A percentile compares a stretch with the other conserved stretches of the same genome.
Evolutionary conservation across 1,140 invertebrate genomes (phyloP).

Genomic region (Hesperophylax magnus): DNA sequence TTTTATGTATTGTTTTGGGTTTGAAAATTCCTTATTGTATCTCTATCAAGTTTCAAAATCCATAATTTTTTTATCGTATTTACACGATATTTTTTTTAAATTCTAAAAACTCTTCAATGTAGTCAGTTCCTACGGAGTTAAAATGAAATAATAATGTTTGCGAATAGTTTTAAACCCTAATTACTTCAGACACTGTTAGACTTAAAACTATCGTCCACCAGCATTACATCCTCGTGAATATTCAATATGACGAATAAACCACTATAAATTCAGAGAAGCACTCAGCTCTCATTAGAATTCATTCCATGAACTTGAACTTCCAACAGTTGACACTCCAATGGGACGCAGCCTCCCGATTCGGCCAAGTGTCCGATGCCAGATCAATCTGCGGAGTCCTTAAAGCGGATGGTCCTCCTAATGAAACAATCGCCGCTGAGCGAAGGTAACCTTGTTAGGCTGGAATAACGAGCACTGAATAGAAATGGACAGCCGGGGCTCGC

Average conservation of each 20-base stretch:
- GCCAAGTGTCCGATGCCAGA: slow-evolving; percentile 12
- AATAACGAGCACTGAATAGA: slow-evolving; percentile 4
- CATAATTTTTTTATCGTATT: no score
- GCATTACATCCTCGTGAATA: neutral
- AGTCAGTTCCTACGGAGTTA: no score
- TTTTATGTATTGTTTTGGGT: no score
- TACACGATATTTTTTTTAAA: no score
- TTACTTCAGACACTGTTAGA: no score
- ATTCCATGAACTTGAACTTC: slow-evolving; percentile 24
- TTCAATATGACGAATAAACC: neutral
- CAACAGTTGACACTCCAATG: slow-evolving; percentile 16
- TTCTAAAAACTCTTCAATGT: no score
- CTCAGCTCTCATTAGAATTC: slow-evolving; percentile 23
- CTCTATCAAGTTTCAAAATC: no score
- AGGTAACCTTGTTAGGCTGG: slow-evolving; percentile 11
- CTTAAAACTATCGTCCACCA: no score
- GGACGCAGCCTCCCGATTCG: neutral
- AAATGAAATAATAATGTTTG: no score
- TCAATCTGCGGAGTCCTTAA: slow-evolving; percentile 9
- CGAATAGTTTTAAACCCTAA: no score
- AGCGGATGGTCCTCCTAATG: neutral
- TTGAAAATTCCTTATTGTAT: no score
- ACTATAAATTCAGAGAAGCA: slow-evolving; percentile 4
- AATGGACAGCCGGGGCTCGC: neutral
- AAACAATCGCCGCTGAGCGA: slow-evolving; percentile 16